Base-by-base conservation (phyloP, 2,797 vertebrate genomes). In the Argentina silus region DNA sequence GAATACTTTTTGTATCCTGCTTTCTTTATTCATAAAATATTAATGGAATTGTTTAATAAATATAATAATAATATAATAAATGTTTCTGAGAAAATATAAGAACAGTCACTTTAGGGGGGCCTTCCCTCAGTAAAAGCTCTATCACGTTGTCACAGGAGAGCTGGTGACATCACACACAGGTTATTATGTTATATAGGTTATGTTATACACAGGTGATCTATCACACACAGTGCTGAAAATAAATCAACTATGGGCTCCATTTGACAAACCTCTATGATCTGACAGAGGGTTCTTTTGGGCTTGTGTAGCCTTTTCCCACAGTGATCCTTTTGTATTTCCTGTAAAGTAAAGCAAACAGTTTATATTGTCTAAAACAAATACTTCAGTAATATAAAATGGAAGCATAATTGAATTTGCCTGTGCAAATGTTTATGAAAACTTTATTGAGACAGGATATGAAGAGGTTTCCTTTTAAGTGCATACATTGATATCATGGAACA, bases 101-200 rank as follows among this genome's bases (percentile, higher is more conserved):
- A 57, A 53, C 68, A 85, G 86, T 74, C 75, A 79, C 83, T 75
- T 79, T 78, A 67, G 64, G 57, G n/a, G 0, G 2, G 42, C 67
- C 72, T 77, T n/a, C 78, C 27, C 17, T 69, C 75, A 55, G 36
- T 27, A 15, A 70, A 50, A 53, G 43, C 73, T 63, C 63, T 61
- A 0, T 76, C 68, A 69, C n/a, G 3, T 73, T 81, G 73, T 76
- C 75, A 36, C 68, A 71, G 75, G 17, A 47, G 55, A 6, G 78
- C 45, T n/a, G n/a, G n/a, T n/a, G n/a, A n/a, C n/a, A n/a, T n/a
- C n/a, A n/a, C n/a, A n/a, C n/a, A n/a, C n/a, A n/a, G n/a, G n/a
- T n/a, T n/a, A n/a, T n/a, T n/a, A n/a, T n/a, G n/a, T n/a, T n/a
- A n/a, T n/a, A n/a, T n/a, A n/a, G n/a, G n/a, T n/a, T n/a, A n/a